Conservation (phyloP, 1,140 invertebrate species). For the Aphis craccivora region DNA sequence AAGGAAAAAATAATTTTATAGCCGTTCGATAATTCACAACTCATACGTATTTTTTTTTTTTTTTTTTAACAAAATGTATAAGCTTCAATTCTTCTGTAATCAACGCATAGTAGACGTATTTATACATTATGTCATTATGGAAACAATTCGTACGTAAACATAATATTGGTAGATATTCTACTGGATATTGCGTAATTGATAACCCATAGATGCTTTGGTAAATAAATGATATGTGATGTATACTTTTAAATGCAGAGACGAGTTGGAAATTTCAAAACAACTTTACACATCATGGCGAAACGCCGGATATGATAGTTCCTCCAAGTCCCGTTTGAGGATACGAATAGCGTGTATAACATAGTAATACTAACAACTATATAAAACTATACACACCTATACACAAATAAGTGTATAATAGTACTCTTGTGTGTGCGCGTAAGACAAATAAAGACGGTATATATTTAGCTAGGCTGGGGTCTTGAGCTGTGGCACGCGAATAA, state of each 20-base stretch:
- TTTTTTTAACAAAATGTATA: neutral
- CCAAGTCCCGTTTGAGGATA: too few species aligned
- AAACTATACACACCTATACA: too few species aligned
- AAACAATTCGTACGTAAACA: too few species aligned
- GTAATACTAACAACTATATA: too few species aligned
- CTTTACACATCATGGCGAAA: too few species aligned
- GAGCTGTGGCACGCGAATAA: neutral
- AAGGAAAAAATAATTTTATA: neutral
- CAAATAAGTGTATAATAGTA: neutral
- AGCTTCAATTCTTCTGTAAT: neutral
- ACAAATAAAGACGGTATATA: neutral
- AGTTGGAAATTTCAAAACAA: too few species aligned
- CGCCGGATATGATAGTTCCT: too few species aligned
- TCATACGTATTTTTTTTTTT: neutral
- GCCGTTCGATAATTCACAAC: neutral
- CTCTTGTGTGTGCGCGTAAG: neutral
- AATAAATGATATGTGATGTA: neutral
- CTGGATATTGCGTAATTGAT: neutral
- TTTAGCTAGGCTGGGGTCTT: neutral
- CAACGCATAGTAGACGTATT: neutral
- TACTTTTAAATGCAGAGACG: too few species aligned
- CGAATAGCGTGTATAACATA: too few species aligned
- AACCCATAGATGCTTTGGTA: neutral
- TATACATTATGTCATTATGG: too few species aligned
- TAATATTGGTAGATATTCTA: too few species aligned